Percentiles rank a stretch among this genome's conserved stretches.
These are phyloP conservation scores for Drosophila siamana DNA, from an alignment of 2,888 invertebrate genomes.

Conservation along the genomic window DNA sequence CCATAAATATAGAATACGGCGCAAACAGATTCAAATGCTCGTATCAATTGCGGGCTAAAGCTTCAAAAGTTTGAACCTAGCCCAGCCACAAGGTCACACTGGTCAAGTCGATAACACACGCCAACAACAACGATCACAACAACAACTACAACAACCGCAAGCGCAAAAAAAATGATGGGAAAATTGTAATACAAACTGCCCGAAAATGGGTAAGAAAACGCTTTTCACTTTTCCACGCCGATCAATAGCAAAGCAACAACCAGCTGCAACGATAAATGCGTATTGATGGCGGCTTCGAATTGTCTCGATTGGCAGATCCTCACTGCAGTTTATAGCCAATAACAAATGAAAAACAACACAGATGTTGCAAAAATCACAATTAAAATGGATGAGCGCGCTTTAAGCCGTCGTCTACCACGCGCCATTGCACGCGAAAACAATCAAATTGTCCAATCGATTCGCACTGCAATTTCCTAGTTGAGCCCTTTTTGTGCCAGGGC, in stretches of 20 bases:
- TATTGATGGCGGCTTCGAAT: neutral
- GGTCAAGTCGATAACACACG: constrained; percentile 18
- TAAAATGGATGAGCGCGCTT: constrained; percentile 56
- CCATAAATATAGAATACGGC: constrained; percentile 1
- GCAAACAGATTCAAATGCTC: constrained; percentile 12
- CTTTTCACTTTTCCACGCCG: constrained; percentile 4
- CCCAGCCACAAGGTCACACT: constrained; percentile 30
- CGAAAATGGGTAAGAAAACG: constrained; percentile 13
- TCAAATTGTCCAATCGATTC: constrained; percentile 28
- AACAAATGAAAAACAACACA: constrained; percentile 38
- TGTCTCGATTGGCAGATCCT: constrained; percentile 6
- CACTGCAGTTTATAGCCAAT: neutral
- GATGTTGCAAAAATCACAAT: constrained; percentile 70
- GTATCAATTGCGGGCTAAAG: constrained; percentile 12
- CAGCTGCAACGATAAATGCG: neutral
- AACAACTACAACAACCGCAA: constrained; percentile 2
- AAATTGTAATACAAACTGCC: neutral
- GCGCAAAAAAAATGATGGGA: neutral
- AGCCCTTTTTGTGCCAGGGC: constrained; percentile 24
- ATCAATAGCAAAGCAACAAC: neutral
- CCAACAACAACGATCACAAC: constrained; percentile 2
- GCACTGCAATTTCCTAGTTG: constrained; percentile 32
- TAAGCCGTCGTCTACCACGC: constrained; percentile 50
- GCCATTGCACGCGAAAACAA: constrained; percentile 34
- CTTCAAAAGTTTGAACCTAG: neutral